Percentiles rank a stretch among this genome's conserved stretches.
These are phyloP conservation scores for Arenaria interpres DNA, from an alignment of 2,113 vertebrate genomes.

Conservation along the genomic window DNA sequence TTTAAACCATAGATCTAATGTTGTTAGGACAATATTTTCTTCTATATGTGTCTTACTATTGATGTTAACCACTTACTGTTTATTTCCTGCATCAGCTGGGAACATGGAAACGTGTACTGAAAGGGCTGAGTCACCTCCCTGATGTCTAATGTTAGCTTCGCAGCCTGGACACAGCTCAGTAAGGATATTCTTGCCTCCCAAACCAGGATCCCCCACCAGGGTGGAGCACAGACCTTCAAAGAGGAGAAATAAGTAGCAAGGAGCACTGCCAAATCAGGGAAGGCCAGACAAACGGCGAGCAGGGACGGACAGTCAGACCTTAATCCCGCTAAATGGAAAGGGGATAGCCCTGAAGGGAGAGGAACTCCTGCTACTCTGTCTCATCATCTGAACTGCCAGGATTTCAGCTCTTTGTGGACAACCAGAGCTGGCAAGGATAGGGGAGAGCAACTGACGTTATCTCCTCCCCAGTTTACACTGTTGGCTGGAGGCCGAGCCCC, in stretches of 20 bases:
- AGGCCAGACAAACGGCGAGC: not conserved
- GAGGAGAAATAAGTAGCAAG: not conserved
- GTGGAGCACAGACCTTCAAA: not conserved
- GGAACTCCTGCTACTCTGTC: not conserved
- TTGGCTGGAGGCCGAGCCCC: not conserved
- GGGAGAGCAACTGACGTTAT: not conserved
- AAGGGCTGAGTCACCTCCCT: constrained; percentile 17
- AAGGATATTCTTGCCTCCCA: not conserved
- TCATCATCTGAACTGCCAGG: not conserved
- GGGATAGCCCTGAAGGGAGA: not conserved
- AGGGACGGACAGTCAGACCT: rapidly evolving
- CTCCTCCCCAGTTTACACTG: not conserved
- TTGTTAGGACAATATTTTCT: constrained; percentile 44
- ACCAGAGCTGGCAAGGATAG: not conserved
- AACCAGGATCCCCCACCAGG: not conserved
- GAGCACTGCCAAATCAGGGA: not conserved
- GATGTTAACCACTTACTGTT: constrained; percentile 13
- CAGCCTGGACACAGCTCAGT: not conserved
- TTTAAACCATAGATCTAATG: constrained; percentile 17
- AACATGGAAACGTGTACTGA: not conserved
- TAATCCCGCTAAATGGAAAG: not conserved
- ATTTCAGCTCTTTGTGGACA: not conserved
- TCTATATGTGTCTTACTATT: not conserved
- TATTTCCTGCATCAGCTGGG: constrained; percentile 19
- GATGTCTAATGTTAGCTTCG: not conserved